Evolutionary conservation across 2,113 vertebrate genomes (phyloP).

Genomic region (Scomber scombrus): DNA sequence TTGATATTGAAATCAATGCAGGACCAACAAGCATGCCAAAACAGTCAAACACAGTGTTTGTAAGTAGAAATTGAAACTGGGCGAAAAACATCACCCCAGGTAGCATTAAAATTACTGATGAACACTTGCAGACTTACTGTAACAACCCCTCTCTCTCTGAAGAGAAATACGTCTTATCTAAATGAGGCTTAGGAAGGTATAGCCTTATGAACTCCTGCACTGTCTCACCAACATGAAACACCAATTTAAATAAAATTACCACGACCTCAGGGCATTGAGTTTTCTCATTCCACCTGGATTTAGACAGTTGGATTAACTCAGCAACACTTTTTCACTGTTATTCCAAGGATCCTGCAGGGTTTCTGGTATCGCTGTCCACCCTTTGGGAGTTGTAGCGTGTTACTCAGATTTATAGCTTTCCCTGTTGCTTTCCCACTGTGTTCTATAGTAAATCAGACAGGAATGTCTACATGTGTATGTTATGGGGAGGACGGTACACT

Average conservation of each 20-base stretch:
- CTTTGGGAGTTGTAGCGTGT: constrained; percentile 25
- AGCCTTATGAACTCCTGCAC: background rate
- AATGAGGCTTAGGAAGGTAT: background rate
- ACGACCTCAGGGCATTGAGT: background rate
- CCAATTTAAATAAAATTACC: background rate
- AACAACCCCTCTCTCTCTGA: background rate
- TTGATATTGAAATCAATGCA: too few relatives aligned
- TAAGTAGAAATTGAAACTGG: background rate
- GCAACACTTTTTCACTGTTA: background rate
- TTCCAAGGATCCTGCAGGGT: constrained; percentile 2
- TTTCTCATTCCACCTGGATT: constrained; percentile 12
- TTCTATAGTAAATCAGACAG: constrained; percentile 43
- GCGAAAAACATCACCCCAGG: background rate
- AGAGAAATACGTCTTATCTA: background rate
- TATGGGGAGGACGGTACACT: constrained; percentile 47
- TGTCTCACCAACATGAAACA: background rate
- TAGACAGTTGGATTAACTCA: background rate
- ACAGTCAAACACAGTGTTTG: background rate
- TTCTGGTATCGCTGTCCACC: constrained; percentile 11
- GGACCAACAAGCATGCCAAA: too few relatives aligned
- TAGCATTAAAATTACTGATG: constrained; percentile 7
- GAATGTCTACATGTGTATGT: constrained; percentile 62
- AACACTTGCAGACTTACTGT: background rate
- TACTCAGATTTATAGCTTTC: constrained; percentile 40
- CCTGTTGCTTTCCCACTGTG: constrained; percentile 24